These are phyloP conservation scores for Gallinago nigripennis DNA, from an alignment of 2,797 vertebrate species.

Conservation along the genomic window DNA sequence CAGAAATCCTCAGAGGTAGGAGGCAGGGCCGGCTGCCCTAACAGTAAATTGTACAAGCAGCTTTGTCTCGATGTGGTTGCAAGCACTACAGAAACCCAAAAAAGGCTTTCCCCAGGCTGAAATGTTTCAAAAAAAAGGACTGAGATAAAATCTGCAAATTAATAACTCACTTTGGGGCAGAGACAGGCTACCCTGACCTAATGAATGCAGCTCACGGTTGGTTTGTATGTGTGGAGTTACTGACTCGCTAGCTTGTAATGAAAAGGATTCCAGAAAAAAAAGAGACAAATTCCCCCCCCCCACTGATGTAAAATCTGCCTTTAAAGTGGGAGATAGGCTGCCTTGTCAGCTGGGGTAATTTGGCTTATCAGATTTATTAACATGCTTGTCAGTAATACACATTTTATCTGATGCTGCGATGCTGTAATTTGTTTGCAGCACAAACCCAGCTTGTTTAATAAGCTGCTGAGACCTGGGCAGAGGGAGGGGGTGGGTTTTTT, in stretches of 20 bases:
- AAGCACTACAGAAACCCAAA: background rate
- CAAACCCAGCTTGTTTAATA: conserved; percentile 16
- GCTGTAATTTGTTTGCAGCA: conserved; percentile 49
- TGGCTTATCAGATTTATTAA: conserved; percentile 47
- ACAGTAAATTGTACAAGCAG: background rate
- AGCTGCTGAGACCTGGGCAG: background rate
- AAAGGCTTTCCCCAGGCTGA: background rate
- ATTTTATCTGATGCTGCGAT: conserved; percentile 37
- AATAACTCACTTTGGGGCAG: background rate
- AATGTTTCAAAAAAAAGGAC: background rate
- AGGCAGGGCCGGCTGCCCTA: background rate
- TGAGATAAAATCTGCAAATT: background rate
- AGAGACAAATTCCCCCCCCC: background rate
- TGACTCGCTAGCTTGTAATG: background rate
- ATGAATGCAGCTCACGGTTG: background rate
- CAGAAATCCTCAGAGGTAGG: background rate
- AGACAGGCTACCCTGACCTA: conserved; percentile 8
- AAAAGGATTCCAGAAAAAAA: background rate
- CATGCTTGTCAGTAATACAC: background rate
- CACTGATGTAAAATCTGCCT: background rate
- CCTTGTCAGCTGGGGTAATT: conserved; percentile 33
- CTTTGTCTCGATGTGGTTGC: background rate
- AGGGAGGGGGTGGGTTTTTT: background rate
- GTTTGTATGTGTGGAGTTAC: background rate
- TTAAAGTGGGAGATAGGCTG: background rate